phyloP scores from a whole-genome alignment of 2,113 vertebrate genomes.

The Stigmatopora argus region DNA sequence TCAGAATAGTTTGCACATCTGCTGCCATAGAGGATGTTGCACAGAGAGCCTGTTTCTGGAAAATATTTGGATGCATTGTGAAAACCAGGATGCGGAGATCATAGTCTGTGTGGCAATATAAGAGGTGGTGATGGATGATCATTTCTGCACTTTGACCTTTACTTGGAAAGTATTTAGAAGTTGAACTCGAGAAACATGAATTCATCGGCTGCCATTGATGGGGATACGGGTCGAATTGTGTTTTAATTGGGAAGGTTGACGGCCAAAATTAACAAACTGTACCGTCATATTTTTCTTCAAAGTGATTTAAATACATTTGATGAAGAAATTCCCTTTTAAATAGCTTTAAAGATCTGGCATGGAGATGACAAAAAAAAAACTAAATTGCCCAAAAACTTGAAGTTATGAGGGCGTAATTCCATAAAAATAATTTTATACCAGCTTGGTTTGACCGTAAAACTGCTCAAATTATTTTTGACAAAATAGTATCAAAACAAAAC shows the following conservation, averaged over 20 bases:
- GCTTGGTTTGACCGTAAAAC: no score
- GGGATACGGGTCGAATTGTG: no score
- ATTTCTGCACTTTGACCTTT: background rate
- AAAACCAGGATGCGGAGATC: background rate
- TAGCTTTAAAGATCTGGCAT: background rate
- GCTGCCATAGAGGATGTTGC: background rate
- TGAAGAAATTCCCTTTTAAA: background rate
- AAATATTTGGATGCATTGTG: background rate
- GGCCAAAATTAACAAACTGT: background rate
- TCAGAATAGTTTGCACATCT: background rate
- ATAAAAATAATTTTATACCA: no score
- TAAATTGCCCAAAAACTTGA: no score
- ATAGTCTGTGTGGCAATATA: background rate
- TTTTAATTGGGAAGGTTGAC: no score
- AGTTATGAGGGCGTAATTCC: no score
- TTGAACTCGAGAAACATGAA: background rate
- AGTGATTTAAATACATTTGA: background rate
- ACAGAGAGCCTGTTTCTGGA: background rate
- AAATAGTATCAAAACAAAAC: no score
- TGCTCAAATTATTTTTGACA: no score
- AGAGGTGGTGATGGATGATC: background rate
- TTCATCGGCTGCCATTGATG: no score
- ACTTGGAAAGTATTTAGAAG: background rate
- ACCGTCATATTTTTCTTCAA: background rate
- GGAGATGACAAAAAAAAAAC: background rate